Percentiles rank a stretch among this genome's conserved stretches.
These are phyloP conservation scores for Oreotrochilus melanogaster DNA, from an alignment of 2,113 vertebrate species.

Conservation along the genomic window DNA sequence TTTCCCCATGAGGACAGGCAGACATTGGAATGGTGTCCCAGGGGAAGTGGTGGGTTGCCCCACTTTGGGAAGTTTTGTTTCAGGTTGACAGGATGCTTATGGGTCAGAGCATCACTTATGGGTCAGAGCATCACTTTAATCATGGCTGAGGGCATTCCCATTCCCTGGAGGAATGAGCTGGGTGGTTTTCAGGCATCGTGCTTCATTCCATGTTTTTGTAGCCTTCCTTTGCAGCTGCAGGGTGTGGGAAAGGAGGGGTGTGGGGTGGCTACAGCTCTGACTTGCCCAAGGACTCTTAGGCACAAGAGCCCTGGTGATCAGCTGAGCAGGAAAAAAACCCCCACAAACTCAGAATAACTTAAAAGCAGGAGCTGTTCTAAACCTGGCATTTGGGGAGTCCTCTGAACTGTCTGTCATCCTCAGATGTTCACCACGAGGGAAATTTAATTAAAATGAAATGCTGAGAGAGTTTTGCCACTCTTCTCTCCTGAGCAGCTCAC, in stretches of 20 bases:
- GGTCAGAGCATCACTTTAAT: neutral
- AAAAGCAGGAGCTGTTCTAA: neutral
- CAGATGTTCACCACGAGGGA: neutral
- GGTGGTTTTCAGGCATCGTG: neutral
- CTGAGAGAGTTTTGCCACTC: neutral
- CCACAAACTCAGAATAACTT: neutral
- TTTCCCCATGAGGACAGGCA: too few relatives aligned
- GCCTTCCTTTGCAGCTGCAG: conserved; percentile 10
- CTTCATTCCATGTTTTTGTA: neutral
- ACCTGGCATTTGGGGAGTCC: neutral
- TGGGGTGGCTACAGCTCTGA: neutral
- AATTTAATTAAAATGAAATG: neutral
- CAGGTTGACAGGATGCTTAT: too few relatives aligned
- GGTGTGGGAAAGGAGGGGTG: neutral
- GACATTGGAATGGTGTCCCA: too few relatives aligned
- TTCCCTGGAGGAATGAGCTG: neutral
- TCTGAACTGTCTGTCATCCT: conserved; percentile 18
- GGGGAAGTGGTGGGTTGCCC: too few relatives aligned
- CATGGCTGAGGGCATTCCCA: neutral
- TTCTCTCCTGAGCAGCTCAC: neutral
- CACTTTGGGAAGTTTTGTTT: too few relatives aligned
- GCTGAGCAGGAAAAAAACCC: neutral
- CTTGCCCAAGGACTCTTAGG: accelerated
- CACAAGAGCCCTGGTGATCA: neutral
- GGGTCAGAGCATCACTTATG: neutral